Percentiles rank a stretch among this genome's conserved stretches.
Conservation (phyloP, 2,113 vertebrate genomes). For the Leuciscus idus region DNA sequence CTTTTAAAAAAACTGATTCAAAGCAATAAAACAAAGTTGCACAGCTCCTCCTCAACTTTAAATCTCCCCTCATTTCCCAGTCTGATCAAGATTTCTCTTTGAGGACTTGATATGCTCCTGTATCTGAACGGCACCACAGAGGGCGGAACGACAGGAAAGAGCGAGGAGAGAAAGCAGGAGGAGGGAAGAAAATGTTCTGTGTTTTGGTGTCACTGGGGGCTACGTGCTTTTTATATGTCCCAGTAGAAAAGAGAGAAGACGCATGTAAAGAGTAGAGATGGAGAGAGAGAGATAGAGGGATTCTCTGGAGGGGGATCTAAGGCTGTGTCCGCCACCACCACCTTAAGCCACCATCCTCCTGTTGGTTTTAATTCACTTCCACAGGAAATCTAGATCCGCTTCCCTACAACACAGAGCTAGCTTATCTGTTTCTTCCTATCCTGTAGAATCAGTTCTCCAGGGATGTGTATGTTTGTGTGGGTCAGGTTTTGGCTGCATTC, state of each 20-base stretch:
- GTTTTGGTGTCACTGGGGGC: conserved; percentile 35
- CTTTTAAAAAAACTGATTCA: neutral
- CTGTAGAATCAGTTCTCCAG: neutral
- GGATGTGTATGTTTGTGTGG: neutral
- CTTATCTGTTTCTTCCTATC: neutral
- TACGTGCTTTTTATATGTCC: conserved; percentile 34
- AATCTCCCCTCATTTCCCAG: conserved; percentile 23
- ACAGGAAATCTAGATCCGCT: conserved; percentile 34
- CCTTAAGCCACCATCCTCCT: conserved; percentile 38
- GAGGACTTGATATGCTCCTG: conserved; percentile 39
- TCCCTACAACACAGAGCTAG: conserved; percentile 16
- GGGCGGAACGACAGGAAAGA: conserved; percentile 9
- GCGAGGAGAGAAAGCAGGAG: conserved; percentile 17
- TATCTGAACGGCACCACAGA: neutral
- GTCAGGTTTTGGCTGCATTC: neutral
- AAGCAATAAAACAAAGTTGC: conserved; percentile 3
- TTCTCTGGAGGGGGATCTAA: conserved; percentile 41
- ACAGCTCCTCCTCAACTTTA: neutral
- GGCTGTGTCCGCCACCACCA: neutral
- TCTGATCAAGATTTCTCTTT: conserved; percentile 53
- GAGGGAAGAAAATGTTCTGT: conserved; percentile 1
- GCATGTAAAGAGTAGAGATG: neutral
- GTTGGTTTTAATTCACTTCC: conserved; percentile 53
- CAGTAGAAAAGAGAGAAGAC: conserved; percentile 19
- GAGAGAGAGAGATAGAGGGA: conserved; percentile 24